These are phyloP conservation scores for Nixonia krombeini DNA, from an alignment of 1,140 invertebrate species.

Conservation along the genomic window DNA sequence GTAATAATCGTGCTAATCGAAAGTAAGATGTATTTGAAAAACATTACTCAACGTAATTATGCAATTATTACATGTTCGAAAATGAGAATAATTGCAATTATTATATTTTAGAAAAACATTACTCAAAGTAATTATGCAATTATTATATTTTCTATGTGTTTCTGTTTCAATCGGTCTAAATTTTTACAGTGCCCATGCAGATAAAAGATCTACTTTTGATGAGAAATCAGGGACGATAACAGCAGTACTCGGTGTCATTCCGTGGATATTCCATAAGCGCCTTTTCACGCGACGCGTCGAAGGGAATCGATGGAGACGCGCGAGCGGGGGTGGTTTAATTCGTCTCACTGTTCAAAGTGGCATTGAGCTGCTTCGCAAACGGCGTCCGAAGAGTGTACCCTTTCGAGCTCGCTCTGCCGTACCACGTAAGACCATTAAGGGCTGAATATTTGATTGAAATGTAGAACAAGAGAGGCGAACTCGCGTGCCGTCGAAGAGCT, in stretches of 20 bases:
- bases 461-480: conserved; percentile 47
- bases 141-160: too few species aligned
- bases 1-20: too few species aligned
- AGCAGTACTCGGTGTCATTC: too few species aligned
- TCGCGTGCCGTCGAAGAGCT: conserved; percentile 60
- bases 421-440: conserved; percentile 57
- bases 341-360: conserved; percentile 51
- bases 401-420: conserved; percentile 49
- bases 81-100: too few species aligned
- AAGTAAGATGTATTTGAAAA: too few species aligned
- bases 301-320: conserved; percentile 41
- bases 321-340: conserved; percentile 53
- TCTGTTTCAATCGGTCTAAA: too few species aligned
- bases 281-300: conserved; percentile 12
- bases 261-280: conserved; percentile 11
- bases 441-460: conserved; percentile 64
- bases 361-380: conserved; percentile 54
- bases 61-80: too few species aligned
- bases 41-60: too few species aligned
- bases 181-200: too few species aligned
- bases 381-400: conserved; percentile 46
- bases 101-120: too few species aligned
- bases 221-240: background rate
- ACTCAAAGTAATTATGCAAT: too few species aligned
- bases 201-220: too few species aligned